Evolutionary conservation across 2,797 vertebrate species (phyloP).

Genomic region (Triplophysa yarkandensis): DNA sequence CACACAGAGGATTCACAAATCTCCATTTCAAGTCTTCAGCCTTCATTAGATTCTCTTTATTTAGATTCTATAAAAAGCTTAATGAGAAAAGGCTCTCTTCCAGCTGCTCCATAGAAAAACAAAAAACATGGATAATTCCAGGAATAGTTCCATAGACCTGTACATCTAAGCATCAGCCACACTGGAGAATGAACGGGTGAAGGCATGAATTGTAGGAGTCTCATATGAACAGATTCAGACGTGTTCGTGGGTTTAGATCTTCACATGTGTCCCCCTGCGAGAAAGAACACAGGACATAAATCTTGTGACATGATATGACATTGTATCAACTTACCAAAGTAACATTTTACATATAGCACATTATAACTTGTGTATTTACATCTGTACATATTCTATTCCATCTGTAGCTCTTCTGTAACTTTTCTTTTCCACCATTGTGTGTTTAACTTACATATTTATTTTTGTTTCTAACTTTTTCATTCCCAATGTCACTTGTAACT

Average conservation of each 20-base stretch:
- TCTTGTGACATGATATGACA: too few relatives aligned
- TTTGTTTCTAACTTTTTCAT: too few relatives aligned
- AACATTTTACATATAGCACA: too few relatives aligned
- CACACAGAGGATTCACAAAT: neutral
- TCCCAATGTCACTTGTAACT: too few relatives aligned
- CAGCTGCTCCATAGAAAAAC: neutral
- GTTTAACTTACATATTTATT: too few relatives aligned
- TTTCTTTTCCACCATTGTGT: too few relatives aligned
- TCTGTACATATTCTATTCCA: too few relatives aligned
- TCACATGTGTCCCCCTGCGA: neutral
- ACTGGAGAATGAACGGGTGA: neutral
- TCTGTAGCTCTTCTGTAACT: too few relatives aligned
- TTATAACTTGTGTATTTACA: too few relatives aligned
- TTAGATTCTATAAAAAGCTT: neutral
- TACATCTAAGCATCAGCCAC: constrained; percentile 20
- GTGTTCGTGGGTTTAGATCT: neutral
- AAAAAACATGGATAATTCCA: neutral
- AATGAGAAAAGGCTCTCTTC: constrained; percentile 2
- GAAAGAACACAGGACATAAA: neutral
- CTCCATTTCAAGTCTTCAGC: neutral
- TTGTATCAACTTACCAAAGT: too few relatives aligned
- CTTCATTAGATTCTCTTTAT: constrained; percentile 1
- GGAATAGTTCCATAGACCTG: neutral
- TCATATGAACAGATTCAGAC: neutral
- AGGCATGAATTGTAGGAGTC: neutral